These are phyloP conservation scores for Bryconaethiops microstoma DNA, from an alignment of 2,797 vertebrate genomes.

Conservation along the genomic window DNA sequence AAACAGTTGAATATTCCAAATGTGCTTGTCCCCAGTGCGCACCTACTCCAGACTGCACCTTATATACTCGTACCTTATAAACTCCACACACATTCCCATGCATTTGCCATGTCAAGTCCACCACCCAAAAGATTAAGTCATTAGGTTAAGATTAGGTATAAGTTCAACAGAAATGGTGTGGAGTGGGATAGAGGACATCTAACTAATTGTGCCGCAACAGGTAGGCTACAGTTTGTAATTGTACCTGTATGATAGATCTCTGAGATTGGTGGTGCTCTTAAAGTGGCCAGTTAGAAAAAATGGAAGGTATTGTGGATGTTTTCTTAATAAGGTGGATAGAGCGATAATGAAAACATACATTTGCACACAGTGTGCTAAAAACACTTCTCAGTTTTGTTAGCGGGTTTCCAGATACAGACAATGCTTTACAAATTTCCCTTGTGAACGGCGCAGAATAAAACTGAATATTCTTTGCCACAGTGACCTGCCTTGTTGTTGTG, in stretches of 20 bases:
- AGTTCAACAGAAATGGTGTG: too few species aligned
- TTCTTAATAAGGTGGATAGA: not conserved
- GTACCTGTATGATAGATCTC: not conserved
- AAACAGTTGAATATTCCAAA: too few species aligned
- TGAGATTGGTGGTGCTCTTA: not conserved
- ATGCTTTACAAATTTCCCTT: slow-evolving; percentile 32
- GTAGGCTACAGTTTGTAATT: too few species aligned
- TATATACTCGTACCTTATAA: too few species aligned
- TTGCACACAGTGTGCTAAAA: not conserved
- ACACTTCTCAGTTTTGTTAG: slow-evolving; percentile 9
- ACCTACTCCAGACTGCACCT: too few species aligned
- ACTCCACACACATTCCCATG: too few species aligned
- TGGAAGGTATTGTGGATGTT: not conserved
- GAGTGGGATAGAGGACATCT: too few species aligned
- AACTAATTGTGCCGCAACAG: too few species aligned
- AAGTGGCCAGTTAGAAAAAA: not conserved
- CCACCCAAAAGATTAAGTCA: too few species aligned
- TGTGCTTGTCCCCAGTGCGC: too few species aligned
- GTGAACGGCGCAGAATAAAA: slow-evolving; percentile 33
- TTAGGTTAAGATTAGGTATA: too few species aligned
- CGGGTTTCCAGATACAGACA: slow-evolving; percentile 39
- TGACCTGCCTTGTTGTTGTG: slow-evolving; percentile 34
- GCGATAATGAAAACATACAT: not conserved
- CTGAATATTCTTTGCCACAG: slow-evolving; percentile 37
- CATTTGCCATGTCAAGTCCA: too few species aligned